A percentile compares a stretch with the other conserved stretches of the same genome.
Evolutionary conservation across 1,140 invertebrate genomes (phyloP).

Genomic region (Sinella curviseta): DNA sequence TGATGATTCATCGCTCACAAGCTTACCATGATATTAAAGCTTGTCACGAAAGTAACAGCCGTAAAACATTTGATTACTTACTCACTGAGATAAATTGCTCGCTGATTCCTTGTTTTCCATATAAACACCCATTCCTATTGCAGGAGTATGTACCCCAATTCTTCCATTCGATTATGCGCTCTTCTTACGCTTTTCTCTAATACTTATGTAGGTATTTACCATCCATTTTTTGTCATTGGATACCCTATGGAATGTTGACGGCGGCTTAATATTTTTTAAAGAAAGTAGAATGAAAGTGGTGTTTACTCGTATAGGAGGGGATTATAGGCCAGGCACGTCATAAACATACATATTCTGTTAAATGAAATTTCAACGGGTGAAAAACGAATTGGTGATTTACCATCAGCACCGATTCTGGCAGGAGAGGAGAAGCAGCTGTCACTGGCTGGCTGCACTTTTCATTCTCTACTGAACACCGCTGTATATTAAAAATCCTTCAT

Average conservation of each 20-base stretch:
- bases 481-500: neutral
- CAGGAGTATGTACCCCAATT: too few relatives aligned
- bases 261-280: too few relatives aligned
- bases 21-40: conserved; percentile 3
- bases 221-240: too few relatives aligned
- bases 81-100: neutral
- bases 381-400: neutral
- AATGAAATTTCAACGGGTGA: neutral
- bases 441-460: neutral
- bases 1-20: neutral
- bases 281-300: too few relatives aligned
- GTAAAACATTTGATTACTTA: neutral
- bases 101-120: neutral
- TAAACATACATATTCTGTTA: neutral
- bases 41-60: conserved; percentile 4
- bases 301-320: too few relatives aligned
- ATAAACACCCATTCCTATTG: too few relatives aligned
- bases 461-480: too few relatives aligned
- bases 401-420: neutral
- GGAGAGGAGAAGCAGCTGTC: neutral
- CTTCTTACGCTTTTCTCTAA: too few relatives aligned
- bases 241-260: too few relatives aligned
- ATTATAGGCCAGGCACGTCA: neutral
- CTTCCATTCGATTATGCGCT: too few relatives aligned
- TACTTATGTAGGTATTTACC: too few relatives aligned